Evolutionary conservation across 2,888 invertebrate genomes (phyloP).

Genomic region (Synanthedon formicaeformis): DNA sequence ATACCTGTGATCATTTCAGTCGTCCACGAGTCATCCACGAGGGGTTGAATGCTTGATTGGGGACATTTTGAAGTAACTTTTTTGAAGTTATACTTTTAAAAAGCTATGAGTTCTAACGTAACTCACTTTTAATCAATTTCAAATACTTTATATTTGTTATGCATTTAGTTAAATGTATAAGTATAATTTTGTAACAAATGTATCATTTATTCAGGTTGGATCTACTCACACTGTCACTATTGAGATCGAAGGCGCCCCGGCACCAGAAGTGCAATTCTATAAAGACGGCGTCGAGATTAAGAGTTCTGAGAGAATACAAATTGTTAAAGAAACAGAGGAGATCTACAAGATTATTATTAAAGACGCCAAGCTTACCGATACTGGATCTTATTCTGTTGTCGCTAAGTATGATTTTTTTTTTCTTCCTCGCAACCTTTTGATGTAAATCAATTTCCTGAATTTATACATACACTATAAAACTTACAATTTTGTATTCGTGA

Average conservation of each 20-base stretch:
- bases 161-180: not conserved
- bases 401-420: constrained; percentile 62
- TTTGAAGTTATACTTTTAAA: too few relatives aligned
- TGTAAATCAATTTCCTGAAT: too few relatives aligned
- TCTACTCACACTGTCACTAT: constrained; percentile 82
- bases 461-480: too few relatives aligned
- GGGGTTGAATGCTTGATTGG: too few relatives aligned
- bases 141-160: not conserved
- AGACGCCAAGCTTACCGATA: constrained; percentile 79
- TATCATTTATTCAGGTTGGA: constrained; percentile 45
- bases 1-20: too few relatives aligned
- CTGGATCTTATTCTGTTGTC: constrained; percentile 88
- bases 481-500: too few relatives aligned
- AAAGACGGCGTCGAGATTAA: constrained; percentile 87
- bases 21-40: too few relatives aligned
- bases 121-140: not conserved
- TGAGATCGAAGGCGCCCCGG: constrained; percentile 86
- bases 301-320: constrained; percentile 77
- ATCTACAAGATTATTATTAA: constrained; percentile 78
- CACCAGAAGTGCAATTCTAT: constrained; percentile 86
- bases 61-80: too few relatives aligned
- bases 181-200: not conserved
- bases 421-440: too few relatives aligned
- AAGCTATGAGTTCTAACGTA: not conserved
- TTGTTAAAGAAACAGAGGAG: constrained; percentile 78